Conservation (phyloP, 2,113 vertebrate genomes). For the Pangasianodon gigas region DNA sequence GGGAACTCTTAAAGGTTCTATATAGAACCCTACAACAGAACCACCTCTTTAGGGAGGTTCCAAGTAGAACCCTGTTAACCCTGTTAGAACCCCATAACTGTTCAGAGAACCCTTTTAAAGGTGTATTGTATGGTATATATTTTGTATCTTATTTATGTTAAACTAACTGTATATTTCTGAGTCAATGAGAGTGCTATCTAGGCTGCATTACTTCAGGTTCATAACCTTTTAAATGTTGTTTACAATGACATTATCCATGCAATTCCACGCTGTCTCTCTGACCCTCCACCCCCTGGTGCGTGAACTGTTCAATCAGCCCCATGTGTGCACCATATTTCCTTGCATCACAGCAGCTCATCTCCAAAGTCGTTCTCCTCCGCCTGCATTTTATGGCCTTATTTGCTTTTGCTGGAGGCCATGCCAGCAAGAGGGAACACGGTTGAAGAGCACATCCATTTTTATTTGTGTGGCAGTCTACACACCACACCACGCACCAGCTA, state of each 20-base stretch:
- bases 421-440: conserved; percentile 19
- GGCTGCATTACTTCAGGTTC: background rate
- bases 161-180: background rate
- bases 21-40: background rate
- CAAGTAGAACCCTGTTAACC: background rate
- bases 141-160: background rate
- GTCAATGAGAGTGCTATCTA: background rate
- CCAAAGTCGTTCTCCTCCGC: conserved; percentile 24
- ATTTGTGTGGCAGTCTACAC: conserved; percentile 32
- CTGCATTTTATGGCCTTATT: conserved; percentile 54
- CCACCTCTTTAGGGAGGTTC: background rate
- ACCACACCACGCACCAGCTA: conserved; percentile 15
- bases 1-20: background rate
- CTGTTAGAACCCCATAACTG: background rate
- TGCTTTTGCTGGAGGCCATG: conserved; percentile 57
- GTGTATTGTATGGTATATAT: background rate
- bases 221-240: conserved; percentile 3
- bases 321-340: conserved; percentile 52
- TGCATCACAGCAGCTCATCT: conserved; percentile 37
- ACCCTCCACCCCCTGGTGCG: background rate
- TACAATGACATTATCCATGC: background rate
- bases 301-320: conserved; percentile 46
- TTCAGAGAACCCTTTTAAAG: background rate
- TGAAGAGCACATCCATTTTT: conserved; percentile 40
- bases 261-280: background rate